Conservation (phyloP, 2,888 invertebrate species). For the Lutraria lutraria region DNA sequence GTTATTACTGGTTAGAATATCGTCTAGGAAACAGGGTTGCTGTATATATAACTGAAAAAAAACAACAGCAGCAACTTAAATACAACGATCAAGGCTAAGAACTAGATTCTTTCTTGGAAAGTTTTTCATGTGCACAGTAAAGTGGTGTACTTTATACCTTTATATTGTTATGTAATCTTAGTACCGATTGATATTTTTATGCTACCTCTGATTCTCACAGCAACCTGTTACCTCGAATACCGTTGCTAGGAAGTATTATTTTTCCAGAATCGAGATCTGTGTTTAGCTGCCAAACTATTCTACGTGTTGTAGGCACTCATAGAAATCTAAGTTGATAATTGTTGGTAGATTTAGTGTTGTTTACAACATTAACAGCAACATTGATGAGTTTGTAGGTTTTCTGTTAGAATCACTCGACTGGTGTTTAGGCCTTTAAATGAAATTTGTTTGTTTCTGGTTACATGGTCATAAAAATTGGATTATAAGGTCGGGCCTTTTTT, state of each 20-base stretch:
- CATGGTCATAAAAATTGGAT: no score
- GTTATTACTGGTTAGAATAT: no score
- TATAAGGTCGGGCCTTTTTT: no score
- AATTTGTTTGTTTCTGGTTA: not conserved
- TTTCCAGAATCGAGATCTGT: not conserved
- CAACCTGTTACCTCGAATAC: not conserved
- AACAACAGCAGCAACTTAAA: no score
- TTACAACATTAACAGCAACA: not conserved
- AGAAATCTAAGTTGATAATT: not conserved
- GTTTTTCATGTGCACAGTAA: not conserved
- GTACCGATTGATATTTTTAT: not conserved
- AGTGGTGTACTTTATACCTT: not conserved
- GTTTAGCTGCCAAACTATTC: not conserved
- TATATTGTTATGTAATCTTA: not conserved
- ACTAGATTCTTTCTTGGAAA: not conserved
- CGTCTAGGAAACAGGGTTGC: no score
- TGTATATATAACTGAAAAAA: no score
- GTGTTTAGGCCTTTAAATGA: not conserved
- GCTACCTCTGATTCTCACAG: not conserved
- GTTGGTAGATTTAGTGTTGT: not conserved
- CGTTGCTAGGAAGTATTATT: conserved; percentile 1
- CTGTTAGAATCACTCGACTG: not conserved
- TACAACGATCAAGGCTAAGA: no score
- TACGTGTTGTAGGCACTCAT: not conserved
- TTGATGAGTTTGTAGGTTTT: not conserved